Evolutionary conservation across 2,888 invertebrate genomes (phyloP).

Genomic region (Hemithea aestivaria): DNA sequence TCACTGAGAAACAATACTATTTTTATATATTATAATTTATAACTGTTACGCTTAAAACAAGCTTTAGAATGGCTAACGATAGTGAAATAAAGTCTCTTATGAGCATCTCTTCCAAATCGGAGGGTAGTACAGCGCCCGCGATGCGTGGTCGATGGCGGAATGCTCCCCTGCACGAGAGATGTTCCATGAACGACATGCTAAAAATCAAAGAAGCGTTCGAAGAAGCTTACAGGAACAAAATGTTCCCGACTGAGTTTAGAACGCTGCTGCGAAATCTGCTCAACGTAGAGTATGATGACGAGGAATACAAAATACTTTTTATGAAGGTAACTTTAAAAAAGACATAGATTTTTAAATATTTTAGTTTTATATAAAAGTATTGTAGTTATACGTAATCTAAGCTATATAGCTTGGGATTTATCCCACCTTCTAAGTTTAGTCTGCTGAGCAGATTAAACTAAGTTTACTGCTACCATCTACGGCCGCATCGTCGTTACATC

Average conservation of each 20-base stretch:
- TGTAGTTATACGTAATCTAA: no score
- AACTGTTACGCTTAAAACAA: background rate
- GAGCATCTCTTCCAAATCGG: conserved; percentile 53
- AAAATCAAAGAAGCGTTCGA: conserved; percentile 70
- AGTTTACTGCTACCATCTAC: no score
- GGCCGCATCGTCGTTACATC: no score
- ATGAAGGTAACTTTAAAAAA: conserved; percentile 72
- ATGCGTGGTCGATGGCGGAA: conserved; percentile 46
- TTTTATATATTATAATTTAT: no score
- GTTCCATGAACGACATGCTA: conserved; percentile 63
- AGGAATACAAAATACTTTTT: conserved; percentile 81
- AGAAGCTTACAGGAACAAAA: conserved; percentile 52
- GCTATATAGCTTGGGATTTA: no score
- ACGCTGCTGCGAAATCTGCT: conserved; percentile 57
- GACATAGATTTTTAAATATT: no score
- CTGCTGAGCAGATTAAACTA: no score
- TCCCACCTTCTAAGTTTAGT: no score
- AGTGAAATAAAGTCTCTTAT: conserved; percentile 54
- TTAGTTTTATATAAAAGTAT: no score
- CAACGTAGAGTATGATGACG: conserved; percentile 73
- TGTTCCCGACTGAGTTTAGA: conserved; percentile 63
- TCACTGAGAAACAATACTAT: no score
- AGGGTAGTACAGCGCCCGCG: conserved; percentile 45
- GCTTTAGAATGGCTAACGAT: conserved; percentile 47
- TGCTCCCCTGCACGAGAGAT: conserved; percentile 57